Conservation (phyloP, 2,888 invertebrate species). For the Limnephilus marmoratus region DNA sequence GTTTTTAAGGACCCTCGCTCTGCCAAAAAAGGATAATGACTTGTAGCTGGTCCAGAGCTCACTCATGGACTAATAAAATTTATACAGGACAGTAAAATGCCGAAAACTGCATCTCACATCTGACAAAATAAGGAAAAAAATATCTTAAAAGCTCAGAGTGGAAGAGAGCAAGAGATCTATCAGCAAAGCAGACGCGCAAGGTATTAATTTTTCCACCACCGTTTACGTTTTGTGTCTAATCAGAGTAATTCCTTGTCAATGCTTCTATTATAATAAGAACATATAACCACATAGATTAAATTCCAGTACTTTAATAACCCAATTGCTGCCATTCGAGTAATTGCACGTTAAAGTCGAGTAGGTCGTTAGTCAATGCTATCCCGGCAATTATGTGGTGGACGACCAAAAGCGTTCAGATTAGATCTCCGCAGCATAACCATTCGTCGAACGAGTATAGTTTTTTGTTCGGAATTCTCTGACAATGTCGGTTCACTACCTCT, state of each 20-base stretch:
- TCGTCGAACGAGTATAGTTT: background rate
- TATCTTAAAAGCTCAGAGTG: background rate
- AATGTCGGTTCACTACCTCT: constrained; percentile 26
- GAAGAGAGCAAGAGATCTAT: background rate
- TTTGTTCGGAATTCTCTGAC: constrained; percentile 2
- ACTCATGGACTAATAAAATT: background rate
- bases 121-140: background rate
- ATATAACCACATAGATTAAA: background rate
- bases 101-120: background rate
- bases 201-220: background rate
- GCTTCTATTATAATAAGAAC: background rate
- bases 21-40: background rate
- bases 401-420: background rate
- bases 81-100: background rate
- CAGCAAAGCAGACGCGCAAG: background rate
- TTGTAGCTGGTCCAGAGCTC: background rate
- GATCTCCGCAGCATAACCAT: background rate
- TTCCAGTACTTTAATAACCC: background rate
- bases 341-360: background rate
- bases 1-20: background rate
- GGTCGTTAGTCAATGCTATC: background rate
- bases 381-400: background rate
- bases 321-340: background rate
- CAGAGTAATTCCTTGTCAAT: background rate
- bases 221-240: background rate